Evolutionary conservation across 2,888 invertebrate genomes (phyloP).

Genomic region (Drosophila tanythrix): DNA sequence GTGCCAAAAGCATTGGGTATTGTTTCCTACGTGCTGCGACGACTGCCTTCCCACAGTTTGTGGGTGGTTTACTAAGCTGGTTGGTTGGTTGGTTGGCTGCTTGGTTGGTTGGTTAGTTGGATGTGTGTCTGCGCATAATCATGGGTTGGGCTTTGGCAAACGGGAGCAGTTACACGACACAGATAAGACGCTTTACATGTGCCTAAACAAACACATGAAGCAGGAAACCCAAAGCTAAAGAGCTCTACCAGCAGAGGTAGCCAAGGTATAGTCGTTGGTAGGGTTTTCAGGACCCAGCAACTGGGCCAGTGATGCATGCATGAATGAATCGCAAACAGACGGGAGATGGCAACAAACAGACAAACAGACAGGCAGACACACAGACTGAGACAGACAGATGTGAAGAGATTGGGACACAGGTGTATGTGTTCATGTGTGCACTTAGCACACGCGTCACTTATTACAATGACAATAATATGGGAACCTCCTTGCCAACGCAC

Average conservation of each 20-base stretch:
- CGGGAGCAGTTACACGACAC: conserved; percentile 61
- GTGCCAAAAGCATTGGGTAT: conserved; percentile 29
- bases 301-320: conserved; percentile 68
- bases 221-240: conserved; percentile 2
- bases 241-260: conserved; percentile 8
- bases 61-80: neutral
- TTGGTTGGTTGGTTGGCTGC: neutral
- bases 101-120: neutral
- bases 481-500: conserved; percentile 7
- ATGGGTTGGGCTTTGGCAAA: conserved; percentile 35
- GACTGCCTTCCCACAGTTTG: neutral
- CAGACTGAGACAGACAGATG: conserved; percentile 6
- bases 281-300: conserved; percentile 55
- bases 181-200: conserved; percentile 79
- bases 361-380: conserved; percentile 6
- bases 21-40: conserved; percentile 9
- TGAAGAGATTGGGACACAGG: conserved; percentile 25
- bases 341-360: conserved; percentile 14
- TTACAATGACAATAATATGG: conserved; percentile 78
- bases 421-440: conserved; percentile 40
- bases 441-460: conserved; percentile 74
- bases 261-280: neutral
- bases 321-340: conserved; percentile 70
- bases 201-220: conserved; percentile 70
- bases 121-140: conserved; percentile 52